Evolutionary conservation across 1,140 invertebrate genomes (phyloP), one percentile per base, ranked within the genome.

Genomic region (Cardiocondyla obscurior): DNA sequence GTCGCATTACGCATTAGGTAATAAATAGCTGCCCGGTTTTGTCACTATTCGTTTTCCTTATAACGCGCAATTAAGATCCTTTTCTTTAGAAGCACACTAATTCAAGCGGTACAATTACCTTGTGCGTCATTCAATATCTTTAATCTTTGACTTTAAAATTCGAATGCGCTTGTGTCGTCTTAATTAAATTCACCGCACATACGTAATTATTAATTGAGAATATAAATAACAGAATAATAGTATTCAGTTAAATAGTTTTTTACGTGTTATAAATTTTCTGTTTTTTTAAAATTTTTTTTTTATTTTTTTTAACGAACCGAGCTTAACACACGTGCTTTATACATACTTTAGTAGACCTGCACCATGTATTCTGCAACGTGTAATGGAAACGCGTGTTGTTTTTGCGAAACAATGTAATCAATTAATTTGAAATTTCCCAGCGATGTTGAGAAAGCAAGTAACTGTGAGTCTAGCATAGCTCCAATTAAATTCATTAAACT

Each of bases 401-500:
- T 73, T 14, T 8, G 3, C 22, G 30, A 3, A 73, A 42, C 2
- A 73, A 57, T 58, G 25, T 73, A 73, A 58, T 73, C 53, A 64
- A 62, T 30, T 49, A 49, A 76, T 76, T 64, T 44, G 10, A 49
- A 64, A 76, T 28, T 76, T 76, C 64, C 19, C 30, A 64, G 8
- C 22, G 16, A 12, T 10, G 28, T 49, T 64, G 39, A 76, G 55
- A 25, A 36, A 49, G 42, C 16, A 46, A 46, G 33, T 74, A n/a
- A 39, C 28, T 62, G n/a, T 36, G 25, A 28, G 36, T 49, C 49
- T 19, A 36, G 49, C 42, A 25, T 36, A 8, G 14, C 16, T 49
- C 28, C 30, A 76, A 49, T 65, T 76, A 76, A 64, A 65, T 64
- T 64, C 30, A 36, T 7, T 6, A 25, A 49, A 76, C 30, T 64